Evolutionary conservation across 1,140 invertebrate species (phyloP), one percentile per base, ranked within the genome.

Genomic region (Dicyema japonicum): DNA sequence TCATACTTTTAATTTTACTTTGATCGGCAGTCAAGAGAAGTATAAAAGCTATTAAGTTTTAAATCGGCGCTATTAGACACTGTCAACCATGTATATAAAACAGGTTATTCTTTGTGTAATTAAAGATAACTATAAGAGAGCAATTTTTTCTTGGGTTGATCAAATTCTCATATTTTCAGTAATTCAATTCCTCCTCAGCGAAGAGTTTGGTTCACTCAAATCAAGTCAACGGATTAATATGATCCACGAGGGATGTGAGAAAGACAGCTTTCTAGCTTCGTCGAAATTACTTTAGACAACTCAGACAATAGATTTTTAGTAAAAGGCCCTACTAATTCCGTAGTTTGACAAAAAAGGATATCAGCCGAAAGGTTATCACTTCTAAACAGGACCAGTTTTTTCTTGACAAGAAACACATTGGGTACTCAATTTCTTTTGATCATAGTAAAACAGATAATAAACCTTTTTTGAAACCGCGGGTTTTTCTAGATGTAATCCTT

Each of bases 331-430:
- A 85, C 94, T 37, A 74, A 78, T 52, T 70, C 90, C 56, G 82
- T 92, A 56, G 80, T 97, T 17, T 75, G 69, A 30, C 53, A n/a
- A n/a, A n/a, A n/a, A n/a, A n/a, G n/a, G n/a, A n/a, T n/a, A n/a
- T n/a, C n/a, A n/a, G 97, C 15, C 60, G 80, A 25, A 60, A 88
- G 40, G 76, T 90, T 6, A 90, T 97, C 59, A 80, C 80, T 18
- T 72, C 76, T 0, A 97, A 97, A 49, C 94, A 94, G 48, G 88
- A 97, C 57, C 82, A 94, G 44, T 97, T 90, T 56, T 92, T 90
- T 50, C 58, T 97, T 12, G 92, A 94, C 43, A 90, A 90, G 45
- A 94, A 92, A 48, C 72, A 82, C 44, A 82, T 92, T n/a, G n/a
- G n/a, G n/a, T n/a, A n/a, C n/a, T n/a, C n/a, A n/a, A n/a, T n/a